phyloP scores from a whole-genome alignment of 1,140 invertebrate species.

The Drosophila prosaltans region DNA sequence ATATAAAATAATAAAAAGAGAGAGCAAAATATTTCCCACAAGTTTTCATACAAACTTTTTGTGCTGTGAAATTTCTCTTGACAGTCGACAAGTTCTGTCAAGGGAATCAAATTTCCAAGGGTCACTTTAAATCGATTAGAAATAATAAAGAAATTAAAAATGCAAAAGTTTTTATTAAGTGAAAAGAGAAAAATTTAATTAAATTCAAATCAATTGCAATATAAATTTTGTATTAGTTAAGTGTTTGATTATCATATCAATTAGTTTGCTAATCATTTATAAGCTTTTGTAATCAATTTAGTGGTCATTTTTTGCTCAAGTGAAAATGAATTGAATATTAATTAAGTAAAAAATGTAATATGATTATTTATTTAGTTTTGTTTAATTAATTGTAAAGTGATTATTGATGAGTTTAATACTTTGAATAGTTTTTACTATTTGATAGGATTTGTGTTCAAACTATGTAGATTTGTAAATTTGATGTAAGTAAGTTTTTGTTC shows the following conservation, averaged over 20 bases:
- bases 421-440: too few species aligned
- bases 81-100: conserved; percentile 3
- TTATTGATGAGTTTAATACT: too few species aligned
- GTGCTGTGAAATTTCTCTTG: background rate
- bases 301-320: background rate
- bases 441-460: too few species aligned
- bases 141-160: background rate
- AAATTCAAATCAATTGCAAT: background rate
- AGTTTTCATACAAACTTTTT: conserved; percentile 1
- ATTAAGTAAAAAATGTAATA: too few species aligned
- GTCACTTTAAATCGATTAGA: background rate
- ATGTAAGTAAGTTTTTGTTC: too few species aligned
- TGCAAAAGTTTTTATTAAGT: background rate
- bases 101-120: conserved; percentile 4
- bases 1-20: background rate
- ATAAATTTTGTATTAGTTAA: background rate
- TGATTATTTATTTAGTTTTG: too few species aligned
- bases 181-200: background rate
- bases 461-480: too few species aligned
- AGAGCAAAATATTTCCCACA: background rate
- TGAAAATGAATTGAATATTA: background rate
- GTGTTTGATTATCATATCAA: background rate
- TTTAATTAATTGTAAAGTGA: too few species aligned
- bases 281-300: background rate
- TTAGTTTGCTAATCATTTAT: background rate